Evolutionary conservation across 2,797 vertebrate species (phyloP).

Genomic region (Prionace glauca): DNA sequence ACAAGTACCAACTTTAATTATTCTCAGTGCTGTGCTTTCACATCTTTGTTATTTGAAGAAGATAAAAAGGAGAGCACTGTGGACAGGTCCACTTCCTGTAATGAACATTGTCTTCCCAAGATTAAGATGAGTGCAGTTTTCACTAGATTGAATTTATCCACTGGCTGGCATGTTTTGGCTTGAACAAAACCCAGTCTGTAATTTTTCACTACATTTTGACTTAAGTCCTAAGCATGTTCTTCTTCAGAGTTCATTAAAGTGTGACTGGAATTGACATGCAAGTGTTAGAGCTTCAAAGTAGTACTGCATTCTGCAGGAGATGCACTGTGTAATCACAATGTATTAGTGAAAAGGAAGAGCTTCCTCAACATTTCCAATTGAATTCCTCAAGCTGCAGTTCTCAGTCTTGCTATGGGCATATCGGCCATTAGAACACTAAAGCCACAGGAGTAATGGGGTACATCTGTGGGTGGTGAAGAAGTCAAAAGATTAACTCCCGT

Average conservation of each 20-base stretch:
- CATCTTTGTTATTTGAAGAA: background rate
- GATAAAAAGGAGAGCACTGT: background rate
- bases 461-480: no score
- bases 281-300: background rate
- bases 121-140: background rate
- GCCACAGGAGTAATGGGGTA: background rate
- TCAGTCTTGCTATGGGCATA: background rate
- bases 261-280: background rate
- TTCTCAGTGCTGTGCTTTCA: background rate
- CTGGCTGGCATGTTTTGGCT: background rate
- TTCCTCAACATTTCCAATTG: background rate
- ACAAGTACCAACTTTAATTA: background rate
- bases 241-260: background rate
- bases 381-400: background rate
- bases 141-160: background rate
- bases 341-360: no score
- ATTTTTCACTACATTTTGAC: background rate
- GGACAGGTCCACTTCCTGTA: background rate
- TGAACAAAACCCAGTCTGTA: background rate
- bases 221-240: background rate
- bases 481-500: no score
- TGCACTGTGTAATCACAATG: background rate
- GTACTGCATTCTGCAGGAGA: background rate
- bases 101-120: background rate
- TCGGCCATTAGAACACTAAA: background rate